Evolutionary conservation across 37 sponge, comb jelly and placozoan genomes (phyloP).

Genomic region (Tethya wilhelma): DNA sequence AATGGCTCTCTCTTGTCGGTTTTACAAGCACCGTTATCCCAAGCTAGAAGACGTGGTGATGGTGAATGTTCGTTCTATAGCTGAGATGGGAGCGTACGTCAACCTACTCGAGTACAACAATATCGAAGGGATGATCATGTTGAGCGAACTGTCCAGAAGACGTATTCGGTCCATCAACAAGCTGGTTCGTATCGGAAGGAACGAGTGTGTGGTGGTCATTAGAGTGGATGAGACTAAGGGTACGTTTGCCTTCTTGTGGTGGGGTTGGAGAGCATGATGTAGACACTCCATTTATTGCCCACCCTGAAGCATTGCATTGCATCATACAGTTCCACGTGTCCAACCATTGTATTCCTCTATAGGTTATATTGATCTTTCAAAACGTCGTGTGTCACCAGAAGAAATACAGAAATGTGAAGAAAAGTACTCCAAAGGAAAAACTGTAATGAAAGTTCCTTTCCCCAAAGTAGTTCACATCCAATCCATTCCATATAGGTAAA

Average conservation of each 20-base stretch:
- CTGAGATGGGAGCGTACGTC: conserved; percentile 98
- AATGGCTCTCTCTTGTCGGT: conserved; percentile 55
- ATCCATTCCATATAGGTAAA: conserved; percentile 66
- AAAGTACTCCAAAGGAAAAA: conserved; percentile 92
- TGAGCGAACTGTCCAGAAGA: conserved; percentile 92
- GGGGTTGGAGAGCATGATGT: not conserved
- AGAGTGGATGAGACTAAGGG: conserved; percentile 98
- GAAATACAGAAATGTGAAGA: conserved; percentile 96
- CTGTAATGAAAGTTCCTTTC: conserved; percentile 48
- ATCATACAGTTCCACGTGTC: not conserved
- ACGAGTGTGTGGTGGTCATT: conserved; percentile 97
- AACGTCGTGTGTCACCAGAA: conserved; percentile 93
- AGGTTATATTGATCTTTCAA: conserved; percentile 99
- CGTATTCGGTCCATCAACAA: conserved; percentile 98
- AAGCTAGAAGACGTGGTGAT: conserved; percentile 98
- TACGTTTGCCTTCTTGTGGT: not conserved
- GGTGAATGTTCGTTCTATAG: conserved; percentile 95
- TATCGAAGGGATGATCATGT: conserved; percentile 97
- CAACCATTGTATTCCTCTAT: not conserved
- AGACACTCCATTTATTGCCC: too few species aligned
- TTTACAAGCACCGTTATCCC: conserved; percentile 80
- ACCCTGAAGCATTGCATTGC: not conserved
- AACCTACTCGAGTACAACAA: conserved; percentile 95
- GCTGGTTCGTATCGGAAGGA: conserved; percentile 93
- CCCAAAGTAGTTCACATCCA: too few species aligned